Base-by-base conservation (phyloP, 2,797 vertebrate genomes). In the Peromyscus attwateri region DNA sequence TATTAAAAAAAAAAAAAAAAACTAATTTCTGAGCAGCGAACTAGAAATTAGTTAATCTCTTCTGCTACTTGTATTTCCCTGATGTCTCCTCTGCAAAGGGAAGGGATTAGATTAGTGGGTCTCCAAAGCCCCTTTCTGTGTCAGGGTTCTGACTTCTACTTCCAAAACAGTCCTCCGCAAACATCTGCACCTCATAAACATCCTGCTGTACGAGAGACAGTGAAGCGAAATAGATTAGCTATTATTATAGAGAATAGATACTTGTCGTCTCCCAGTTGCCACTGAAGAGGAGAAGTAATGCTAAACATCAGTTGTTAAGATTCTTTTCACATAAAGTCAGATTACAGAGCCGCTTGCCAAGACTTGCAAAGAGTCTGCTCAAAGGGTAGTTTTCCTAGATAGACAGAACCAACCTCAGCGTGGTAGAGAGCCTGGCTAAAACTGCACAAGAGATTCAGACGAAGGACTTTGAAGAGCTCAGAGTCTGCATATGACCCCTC, bases 21-120 rank as follows among this genome's bases (percentile, higher is more conserved):
- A 16, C 84, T 73, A 76, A 73, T 90, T 95, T 92, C 87, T 82
- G 89, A 92, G 85, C 93, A 79, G 31, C 91, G 91, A 97, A 75
- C 85, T 29, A 97, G 62, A 97, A 95, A 93, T 71, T 55, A 91
- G 94, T 81, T 89, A 8, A 96, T 91, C 64, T 82, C 75, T 91
- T 81, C 94, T 91, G 83, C 52, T 91, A 31, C 77, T 43, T 52
- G 31, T 43, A 31, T 89, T 92, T 85, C 92, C 62, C 73, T 9
- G 25, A 64, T 76, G 6, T 62, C 25, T 90, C 60, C n/a, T 79
- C 81, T 66, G 17, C 70, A 46, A 92, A 71, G 10, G n/a, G 14
- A 55, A 71, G 25, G 9, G 31, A 25, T 79, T 16, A 43, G n/a
- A 73, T 94, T 62, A 57, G n/a, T 82, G 62, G 21, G 29, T 92